Base-by-base conservation (phyloP, 2,113 vertebrate species). In the Galbula dea region DNA sequence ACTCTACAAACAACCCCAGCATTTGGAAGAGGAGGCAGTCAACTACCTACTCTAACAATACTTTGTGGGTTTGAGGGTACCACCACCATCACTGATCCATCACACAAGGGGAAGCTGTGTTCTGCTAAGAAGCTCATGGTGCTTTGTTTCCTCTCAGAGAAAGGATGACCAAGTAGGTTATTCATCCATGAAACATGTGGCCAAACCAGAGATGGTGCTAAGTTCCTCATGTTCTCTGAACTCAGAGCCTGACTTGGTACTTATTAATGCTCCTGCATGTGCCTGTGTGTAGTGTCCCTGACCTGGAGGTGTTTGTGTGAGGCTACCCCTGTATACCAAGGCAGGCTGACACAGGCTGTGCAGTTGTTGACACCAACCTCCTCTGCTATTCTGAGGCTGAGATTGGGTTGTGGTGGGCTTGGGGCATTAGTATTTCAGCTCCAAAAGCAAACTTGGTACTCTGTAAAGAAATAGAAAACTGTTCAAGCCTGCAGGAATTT, bases 401-500 rank as follows among this genome's bases (percentile, higher is more conserved):
- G 14, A 23, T 12, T 26, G 39, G 58, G 10, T 80, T 92, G 79
- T 34, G 19, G 51, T 73, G 62, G 15, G 27, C 79, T 85, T 82
- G 57, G 10, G 46, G n/a, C 26, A 41, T 62, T 63, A 48, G 23
- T 65, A 72, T 86, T 83, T 80, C 58, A 88, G 24, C 51, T 83
- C 43, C 49, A 49, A 49, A 6, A 52, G 16, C 45, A 72, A 61
- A 62, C 39, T 63, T 77, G 19, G 59, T 94, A 12, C 51, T 88
- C 57, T 37, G 5, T 87, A 77, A 90, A 89, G 62, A 83, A 79
- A 86, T 30, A 63, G 3, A 1, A 39, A 93, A 75, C 79, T 89
- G 41, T 84, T 79, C 67, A 88, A 83, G 55, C 63, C 74, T 93
- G 72, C 63, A 95, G 68, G 91, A 95, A 94, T 95, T 94, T 87